Evolutionary conservation across 2,797 vertebrate genomes (phyloP), one percentile per base, ranked within the genome.

Genomic region (Esox lucius): DNA sequence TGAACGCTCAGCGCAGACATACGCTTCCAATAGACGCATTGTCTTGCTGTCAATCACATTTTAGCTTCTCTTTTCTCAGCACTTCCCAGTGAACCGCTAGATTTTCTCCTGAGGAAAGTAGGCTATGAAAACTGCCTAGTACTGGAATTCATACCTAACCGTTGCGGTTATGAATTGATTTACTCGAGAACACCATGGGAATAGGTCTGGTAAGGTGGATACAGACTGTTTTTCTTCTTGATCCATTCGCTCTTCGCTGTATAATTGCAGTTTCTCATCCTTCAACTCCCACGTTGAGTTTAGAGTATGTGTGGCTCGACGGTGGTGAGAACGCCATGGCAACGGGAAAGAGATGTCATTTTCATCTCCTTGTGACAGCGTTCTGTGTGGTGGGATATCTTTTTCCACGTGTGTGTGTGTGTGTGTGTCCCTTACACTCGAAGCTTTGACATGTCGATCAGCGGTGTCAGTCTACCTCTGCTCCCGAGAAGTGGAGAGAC

Each of bases 291-390:
- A 48, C 67, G n/a, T 80, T 24, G 46, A 35, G 67, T 66, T 69
- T 75, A 74, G 74, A 67, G 28, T 33, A 46, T 62, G 35, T 68
- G 26, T 42, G 64, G 35, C 68, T 35, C 28, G 31, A 26, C 15
- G 35, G 19, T 17, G 56, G 35, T 9, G 12, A 42, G 70, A 65
- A 71, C 48, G 22, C 74, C 78, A 76, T 80, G 78, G 74, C 70
- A 76, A 73, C 78, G 7, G 53, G 53, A 7, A 28, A 33, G 24
- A 46, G 33, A 39, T 73, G 74, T 75, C 19, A 33, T 53, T 73
- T 13, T 71, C 24, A 48, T 67, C 59, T 76, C 51, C 26, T 39
- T 31, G 3, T 53, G 48, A 19, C 69, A 53, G 12, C 24, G 61
- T 24, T 24, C n/a, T 17, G 49, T 59, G 28, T 51, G 28, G 28